Evolutionary conservation across 2,888 invertebrate species (phyloP), one percentile per base, ranked within the genome.

Genomic region (Tupiocoris notatus): DNA sequence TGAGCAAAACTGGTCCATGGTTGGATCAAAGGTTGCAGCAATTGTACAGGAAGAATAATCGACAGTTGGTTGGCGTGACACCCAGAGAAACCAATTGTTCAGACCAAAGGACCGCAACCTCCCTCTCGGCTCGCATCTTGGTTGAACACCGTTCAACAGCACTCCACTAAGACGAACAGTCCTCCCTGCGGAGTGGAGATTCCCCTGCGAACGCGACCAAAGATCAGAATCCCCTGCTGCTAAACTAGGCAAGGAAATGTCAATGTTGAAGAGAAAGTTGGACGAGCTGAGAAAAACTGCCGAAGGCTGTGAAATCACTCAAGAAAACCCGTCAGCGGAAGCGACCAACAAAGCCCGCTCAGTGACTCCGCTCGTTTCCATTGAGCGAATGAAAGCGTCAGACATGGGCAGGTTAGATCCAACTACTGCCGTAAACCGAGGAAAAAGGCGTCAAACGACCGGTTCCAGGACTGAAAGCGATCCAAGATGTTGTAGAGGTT

Each of bases 301-400:
- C 7, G 76, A 73, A 21, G 68, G 65, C 18, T 79, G 79, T 24
- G 77, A 79, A 63, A 79, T 79, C 17, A 79, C 79, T 7, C 78
- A 79, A 7, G 79, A 79, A 22, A 79, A 80, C 75, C 59, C 80
- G 21, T 64, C 77, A 39, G 77, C 78, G 1, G 76, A 79, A 23
- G 80, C 80, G 6, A 78, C 77, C 7, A 81, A 81, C 57, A 79
- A 79, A 22, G 68, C 80, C 18, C 75, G 81, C 66, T 77, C 80
- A 17, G 80, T 81, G 7, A 80, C 80, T 12, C 81, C 81, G 0
- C 80, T 80, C 64, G 81, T 81, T 6, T 81, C 81, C 9, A 81
- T 81, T 21, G 80, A 81, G 67, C 56, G 81, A 20, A 80, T 81
- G 78, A 74, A 79, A 23, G 77, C 78, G 9, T 78, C 79, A 18